A percentile compares a stretch with the other conserved stretches of the same genome.
Evolutionary conservation across 2,113 vertebrate species (phyloP).

Genomic region (Rhinogobius similis): DNA sequence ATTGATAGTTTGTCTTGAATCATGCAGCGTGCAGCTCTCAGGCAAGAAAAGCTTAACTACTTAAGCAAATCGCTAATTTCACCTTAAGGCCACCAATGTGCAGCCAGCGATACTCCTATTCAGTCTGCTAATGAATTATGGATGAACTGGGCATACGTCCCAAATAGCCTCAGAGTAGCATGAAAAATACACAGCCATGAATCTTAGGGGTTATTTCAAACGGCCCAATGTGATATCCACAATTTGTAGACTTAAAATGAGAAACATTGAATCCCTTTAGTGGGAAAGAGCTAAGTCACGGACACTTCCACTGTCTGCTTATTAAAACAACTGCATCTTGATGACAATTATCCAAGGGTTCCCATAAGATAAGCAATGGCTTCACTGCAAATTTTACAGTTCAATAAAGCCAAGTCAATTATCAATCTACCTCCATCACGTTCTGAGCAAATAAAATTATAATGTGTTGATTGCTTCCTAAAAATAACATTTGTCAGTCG

Average conservation of each 20-base stretch:
- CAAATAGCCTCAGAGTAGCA: constrained; percentile 89
- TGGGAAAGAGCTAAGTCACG: background rate
- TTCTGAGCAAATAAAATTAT: background rate
- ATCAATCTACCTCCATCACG: background rate
- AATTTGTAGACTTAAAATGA: constrained; percentile 34
- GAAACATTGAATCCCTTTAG: constrained; percentile 19
- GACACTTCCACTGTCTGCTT: background rate
- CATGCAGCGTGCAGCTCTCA: constrained; percentile 97
- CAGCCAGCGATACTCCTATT: constrained; percentile 98
- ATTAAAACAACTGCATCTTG: constrained; percentile 3
- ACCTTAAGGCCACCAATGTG: constrained; percentile 99
- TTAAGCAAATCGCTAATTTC: constrained; percentile 99
- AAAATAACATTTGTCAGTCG: background rate
- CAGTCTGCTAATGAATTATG: constrained; percentile 98
- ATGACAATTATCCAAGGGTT: constrained; percentile 2
- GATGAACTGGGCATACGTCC: constrained; percentile 92
- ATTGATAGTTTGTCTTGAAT: constrained; percentile 99
- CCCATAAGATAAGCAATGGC: background rate
- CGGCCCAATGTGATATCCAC: constrained; percentile 77
- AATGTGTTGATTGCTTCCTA: background rate
- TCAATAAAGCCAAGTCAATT: constrained; percentile 1
- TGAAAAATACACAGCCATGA: constrained; percentile 75
- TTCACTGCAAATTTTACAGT: background rate
- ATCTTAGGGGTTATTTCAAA: constrained; percentile 78
- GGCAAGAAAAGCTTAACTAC: constrained; percentile 97